Conservation (phyloP, 2,113 vertebrate species). For the Sminthopsis crassicaudata region DNA sequence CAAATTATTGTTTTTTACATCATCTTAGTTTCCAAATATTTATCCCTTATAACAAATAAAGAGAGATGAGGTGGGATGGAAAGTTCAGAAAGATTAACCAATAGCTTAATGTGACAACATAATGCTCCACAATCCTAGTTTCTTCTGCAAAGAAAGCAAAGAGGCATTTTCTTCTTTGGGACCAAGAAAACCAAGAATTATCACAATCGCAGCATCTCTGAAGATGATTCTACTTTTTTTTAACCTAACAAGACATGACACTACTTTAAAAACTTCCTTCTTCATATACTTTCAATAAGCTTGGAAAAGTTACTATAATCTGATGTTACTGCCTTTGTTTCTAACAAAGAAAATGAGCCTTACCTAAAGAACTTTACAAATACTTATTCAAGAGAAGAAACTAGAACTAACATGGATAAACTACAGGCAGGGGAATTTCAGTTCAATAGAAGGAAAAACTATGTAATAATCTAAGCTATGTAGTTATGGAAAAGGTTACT, state of each 20-base stretch:
- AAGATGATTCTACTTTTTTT: slow-evolving; percentile 1
- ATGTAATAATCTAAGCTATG: background rate
- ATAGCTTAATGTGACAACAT: background rate
- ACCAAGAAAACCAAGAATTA: background rate
- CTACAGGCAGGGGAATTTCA: background rate
- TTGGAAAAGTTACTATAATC: background rate
- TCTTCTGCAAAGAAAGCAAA: background rate
- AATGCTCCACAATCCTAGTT: background rate
- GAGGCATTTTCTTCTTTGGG: background rate
- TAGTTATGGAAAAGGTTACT: background rate
- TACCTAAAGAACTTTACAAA: background rate
- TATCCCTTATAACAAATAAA: background rate
- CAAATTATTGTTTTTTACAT: background rate
- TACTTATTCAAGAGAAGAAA: background rate
- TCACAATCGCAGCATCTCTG: slow-evolving; percentile 9
- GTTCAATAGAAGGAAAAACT: background rate
- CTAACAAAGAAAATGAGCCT: background rate
- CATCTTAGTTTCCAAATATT: background rate
- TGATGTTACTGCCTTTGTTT: background rate
- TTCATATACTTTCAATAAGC: background rate
- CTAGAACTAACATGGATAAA: background rate
- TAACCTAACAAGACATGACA: background rate
- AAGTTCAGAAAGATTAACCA: background rate
- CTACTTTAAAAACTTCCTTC: slow-evolving; percentile 20
- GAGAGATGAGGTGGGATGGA: no score